These are phyloP conservation scores for Leptatherina wallacei DNA, from an alignment of 2,797 vertebrate species.

Conservation along the genomic window DNA sequence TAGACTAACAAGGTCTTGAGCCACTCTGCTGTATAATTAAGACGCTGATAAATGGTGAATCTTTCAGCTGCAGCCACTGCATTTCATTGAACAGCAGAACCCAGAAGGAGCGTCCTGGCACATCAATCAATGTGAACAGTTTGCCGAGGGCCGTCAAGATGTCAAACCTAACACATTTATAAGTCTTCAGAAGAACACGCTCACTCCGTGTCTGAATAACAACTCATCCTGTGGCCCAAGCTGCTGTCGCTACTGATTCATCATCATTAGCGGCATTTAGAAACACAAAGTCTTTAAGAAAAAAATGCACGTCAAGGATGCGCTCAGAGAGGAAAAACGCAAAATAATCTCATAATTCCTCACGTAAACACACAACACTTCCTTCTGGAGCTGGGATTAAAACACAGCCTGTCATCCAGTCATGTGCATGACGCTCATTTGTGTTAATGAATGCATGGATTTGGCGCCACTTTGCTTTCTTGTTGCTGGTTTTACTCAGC, in stretches of 20 bases:
- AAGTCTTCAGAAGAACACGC: slow-evolving; percentile 77
- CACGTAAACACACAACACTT: slow-evolving; percentile 53
- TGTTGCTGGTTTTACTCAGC: slow-evolving; percentile 56
- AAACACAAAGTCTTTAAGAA: slow-evolving; percentile 55
- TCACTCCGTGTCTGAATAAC: slow-evolving; percentile 74
- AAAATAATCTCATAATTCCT: slow-evolving; percentile 42
- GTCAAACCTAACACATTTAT: slow-evolving; percentile 79
- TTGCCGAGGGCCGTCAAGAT: slow-evolving; percentile 81
- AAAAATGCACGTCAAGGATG: slow-evolving; percentile 59
- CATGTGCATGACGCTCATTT: slow-evolving; percentile 57
- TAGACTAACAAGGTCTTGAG: slow-evolving; percentile 76
- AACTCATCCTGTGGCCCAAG: slow-evolving; percentile 71
- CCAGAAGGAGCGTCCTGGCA: slow-evolving; percentile 55
- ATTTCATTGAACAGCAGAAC: slow-evolving; percentile 64
- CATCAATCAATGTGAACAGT: slow-evolving; percentile 85
- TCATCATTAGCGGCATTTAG: slow-evolving; percentile 79
- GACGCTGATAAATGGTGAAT: slow-evolving; percentile 77
- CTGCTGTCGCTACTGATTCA: slow-evolving; percentile 77
- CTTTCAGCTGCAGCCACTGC: slow-evolving; percentile 61
- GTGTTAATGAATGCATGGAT: slow-evolving; percentile 74
- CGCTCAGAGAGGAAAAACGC: slow-evolving; percentile 21
- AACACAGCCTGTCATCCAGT: slow-evolving; percentile 49
- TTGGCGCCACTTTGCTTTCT: slow-evolving; percentile 47
- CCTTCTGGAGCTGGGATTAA: slow-evolving; percentile 55
- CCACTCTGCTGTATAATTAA: slow-evolving; percentile 73